Evolutionary conservation across 2,113 vertebrate genomes (phyloP), one percentile per base, ranked within the genome.

Genomic region (Ctenodactylus gundi): DNA sequence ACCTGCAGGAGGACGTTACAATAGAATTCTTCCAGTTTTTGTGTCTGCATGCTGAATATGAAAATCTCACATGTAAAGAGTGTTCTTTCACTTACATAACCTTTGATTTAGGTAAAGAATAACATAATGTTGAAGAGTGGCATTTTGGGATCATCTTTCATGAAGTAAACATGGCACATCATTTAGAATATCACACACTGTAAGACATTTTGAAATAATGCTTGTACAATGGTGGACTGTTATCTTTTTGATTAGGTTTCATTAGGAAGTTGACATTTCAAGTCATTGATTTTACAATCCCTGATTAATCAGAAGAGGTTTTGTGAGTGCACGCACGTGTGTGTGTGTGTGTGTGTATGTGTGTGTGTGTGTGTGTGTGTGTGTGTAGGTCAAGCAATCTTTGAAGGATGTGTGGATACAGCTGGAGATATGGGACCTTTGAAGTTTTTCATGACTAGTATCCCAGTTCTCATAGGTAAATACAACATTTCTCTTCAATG

Each of bases 101-200:
- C 51, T 94, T 72, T 87, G 87, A 58, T 85, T 68, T 68, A 75
- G 58, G 72, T n/a, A 94, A 67, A 81, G n/a, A 55, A 25, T 64
- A 58, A 34, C 21, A 87, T 4, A 27, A 65, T 67, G 44, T n/a
- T 84, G 53, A 73, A 84, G 23, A 70, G 15, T 11, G 10, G 13
- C 65, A 75, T 68, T 94, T 77, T 58, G 51, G 18, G 75, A 57
- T 13, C 15, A 67, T 15, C 10, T n/a, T 70, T 73, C 60, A 68
- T 83, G 85, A 93, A 75, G 95, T 78, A 90, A 90, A 88, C 25
- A 77, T 34, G 36, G 34, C 3, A 4, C 29, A 60, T 55, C 31
- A 55, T 87, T 94, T 80, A 75, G 46, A 58, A 72, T 55, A 41
- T n/a, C 5, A 34, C 17, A 46, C 44, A 6, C 34, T 55, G 34